Evolutionary conservation across 1,140 invertebrate species (phyloP), one percentile per base, ranked within the genome.

Genomic region (Thaumetopoea pityocampa): DNA sequence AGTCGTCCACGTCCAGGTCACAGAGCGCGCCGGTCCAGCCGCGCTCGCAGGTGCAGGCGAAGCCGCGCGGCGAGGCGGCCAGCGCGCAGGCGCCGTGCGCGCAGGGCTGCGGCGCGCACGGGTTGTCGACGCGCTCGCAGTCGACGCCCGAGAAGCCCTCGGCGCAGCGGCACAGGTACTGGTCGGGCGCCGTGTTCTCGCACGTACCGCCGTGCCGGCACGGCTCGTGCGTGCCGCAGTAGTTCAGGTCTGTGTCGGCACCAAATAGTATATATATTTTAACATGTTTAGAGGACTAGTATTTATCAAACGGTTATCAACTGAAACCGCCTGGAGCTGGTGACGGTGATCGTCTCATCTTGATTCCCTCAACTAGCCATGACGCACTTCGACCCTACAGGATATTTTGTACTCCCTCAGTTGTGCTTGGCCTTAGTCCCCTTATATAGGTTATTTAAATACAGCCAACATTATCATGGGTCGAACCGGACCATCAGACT

Each of bases 151-250:
- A 95, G 84, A 96, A 97, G 4, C 96, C 96, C 57, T 94, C 92
- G 15, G 94, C 92, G 76, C 97, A 98, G 17, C 91, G 92, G 85
- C 97, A 98, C 42, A 93, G 89, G 85, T 97, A 98, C 52, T 93
- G 91, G 74, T 97, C 96, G 4, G 95, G 94, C 12, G 92, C 94
- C 1, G 95, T 97, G 85, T 98, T 98, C 79, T 94, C 93, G 85
- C 97, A 99, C 14, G 96, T 96, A 22, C 96, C 97, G 33, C 96
- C 96, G 85, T 99, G 97, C 59, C 92, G 90, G 85, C 97, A 99
- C 1, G 96, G 96, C 74, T 96, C 94, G 85, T 98, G 95, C 32
- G 97, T 98, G 24, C 97, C 97, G 83, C 97, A 99, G 85, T 96
- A 98, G 86, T 99, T 98, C 55, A 99, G 89, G 88, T 99, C 97